A percentile compares a stretch with the other conserved stretches of the same genome.
Evolutionary conservation across 2,888 invertebrate genomes (phyloP).

Genomic region (Eupeodes latifasciatus): DNA sequence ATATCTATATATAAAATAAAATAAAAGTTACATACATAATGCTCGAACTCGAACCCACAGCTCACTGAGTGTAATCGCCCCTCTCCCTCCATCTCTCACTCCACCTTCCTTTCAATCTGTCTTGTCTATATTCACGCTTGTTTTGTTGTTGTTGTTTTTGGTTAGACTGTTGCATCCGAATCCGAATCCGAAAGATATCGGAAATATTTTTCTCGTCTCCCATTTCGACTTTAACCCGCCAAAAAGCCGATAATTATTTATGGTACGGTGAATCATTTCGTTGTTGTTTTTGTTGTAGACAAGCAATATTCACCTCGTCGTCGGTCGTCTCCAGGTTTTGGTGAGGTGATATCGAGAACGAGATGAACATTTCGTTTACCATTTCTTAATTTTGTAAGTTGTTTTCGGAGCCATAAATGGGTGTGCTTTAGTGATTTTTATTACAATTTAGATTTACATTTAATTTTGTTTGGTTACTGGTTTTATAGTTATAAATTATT

Average conservation of each 20-base stretch:
- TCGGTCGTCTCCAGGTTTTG: not conserved
- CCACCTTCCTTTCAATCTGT: not conserved
- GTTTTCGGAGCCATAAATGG: constrained; percentile 41
- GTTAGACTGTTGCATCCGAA: not conserved
- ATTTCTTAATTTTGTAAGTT: constrained; percentile 49
- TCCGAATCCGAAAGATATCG: constrained; percentile 70
- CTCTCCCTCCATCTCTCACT: not conserved
- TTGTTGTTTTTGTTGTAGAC: not conserved
- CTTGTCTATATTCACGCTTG: not conserved
- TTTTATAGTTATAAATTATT: constrained; percentile 44
- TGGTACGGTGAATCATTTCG: constrained; percentile 71
- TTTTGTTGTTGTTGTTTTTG: constrained; percentile 5
- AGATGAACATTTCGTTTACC: constrained; percentile 32
- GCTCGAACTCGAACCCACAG: not conserved
- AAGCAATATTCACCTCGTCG: not conserved
- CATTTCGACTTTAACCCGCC: constrained; percentile 38
- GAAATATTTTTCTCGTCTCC: constrained; percentile 74
- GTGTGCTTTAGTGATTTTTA: constrained; percentile 27
- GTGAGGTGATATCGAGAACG: constrained; percentile 5
- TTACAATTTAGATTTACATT: constrained; percentile 24
- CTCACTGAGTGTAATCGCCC: constrained; percentile 29
- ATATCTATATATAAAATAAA: constrained; percentile 43
- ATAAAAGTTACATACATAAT: constrained; percentile 25
- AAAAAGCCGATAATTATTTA: constrained; percentile 73
- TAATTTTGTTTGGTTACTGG: constrained; percentile 41